Conservation (phyloP, 30 jellyfish, hydroid and myxozoan species). For the Hydractinia echinata region DNA sequence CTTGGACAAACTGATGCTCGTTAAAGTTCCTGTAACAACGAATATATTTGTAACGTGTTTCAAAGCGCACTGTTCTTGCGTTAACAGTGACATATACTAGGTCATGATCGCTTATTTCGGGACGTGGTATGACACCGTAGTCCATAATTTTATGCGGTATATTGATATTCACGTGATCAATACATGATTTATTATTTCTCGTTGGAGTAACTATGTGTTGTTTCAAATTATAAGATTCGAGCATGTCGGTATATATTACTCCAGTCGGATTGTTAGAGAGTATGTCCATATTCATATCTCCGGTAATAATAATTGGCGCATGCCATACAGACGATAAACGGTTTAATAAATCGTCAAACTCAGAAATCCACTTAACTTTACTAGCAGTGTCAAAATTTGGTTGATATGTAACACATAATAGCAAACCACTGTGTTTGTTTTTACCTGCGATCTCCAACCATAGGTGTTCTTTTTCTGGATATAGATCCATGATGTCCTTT, state of each 20-base stretch:
- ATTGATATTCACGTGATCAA: conserved; percentile 50
- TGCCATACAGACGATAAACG: neutral
- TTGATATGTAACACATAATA: conserved; percentile 43
- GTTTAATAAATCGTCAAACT: neutral
- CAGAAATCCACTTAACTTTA: conserved; percentile 12
- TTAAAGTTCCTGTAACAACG: no score
- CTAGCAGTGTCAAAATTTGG: neutral
- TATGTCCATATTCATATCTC: conserved; percentile 54
- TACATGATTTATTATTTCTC: conserved; percentile 38
- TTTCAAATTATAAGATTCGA: conserved; percentile 29
- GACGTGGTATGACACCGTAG: conserved; percentile 32
- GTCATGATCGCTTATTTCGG: conserved; percentile 47
- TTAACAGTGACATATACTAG: no score
- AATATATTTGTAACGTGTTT: no score
- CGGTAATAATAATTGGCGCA: conserved; percentile 31
- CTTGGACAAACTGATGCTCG: no score
- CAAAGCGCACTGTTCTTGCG: no score
- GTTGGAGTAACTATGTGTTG: conserved; percentile 47
- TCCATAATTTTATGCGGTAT: conserved; percentile 12
- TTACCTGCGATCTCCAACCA: conserved; percentile 63
- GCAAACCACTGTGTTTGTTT: conserved; percentile 54
- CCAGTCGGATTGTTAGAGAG: neutral
- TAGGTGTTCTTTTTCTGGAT: conserved; percentile 54
- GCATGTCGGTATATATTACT: conserved; percentile 26
- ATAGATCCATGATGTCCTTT: conserved; percentile 52